Base-by-base conservation (phyloP, 2,888 invertebrate species). In the Pemphredon lugubris region DNA sequence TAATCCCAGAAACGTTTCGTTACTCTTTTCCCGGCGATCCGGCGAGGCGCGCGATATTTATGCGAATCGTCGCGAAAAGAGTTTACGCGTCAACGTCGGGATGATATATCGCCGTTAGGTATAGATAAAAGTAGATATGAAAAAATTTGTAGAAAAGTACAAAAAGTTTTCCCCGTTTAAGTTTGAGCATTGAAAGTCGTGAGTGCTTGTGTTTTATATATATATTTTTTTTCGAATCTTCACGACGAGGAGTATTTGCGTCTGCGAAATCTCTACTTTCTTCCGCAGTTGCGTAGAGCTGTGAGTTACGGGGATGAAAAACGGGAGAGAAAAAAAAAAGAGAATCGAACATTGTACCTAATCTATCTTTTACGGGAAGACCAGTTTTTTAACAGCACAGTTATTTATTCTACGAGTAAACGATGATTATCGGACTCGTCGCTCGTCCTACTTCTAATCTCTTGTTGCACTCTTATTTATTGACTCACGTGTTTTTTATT, bases 391-490 rank as follows among this genome's bases (percentile, higher is more conserved):
- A n/a, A n/a, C 57, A 71, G 68, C 58, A 75, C 66, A 75, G 63
- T 77, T 79, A 81, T 80, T 80, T 79, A 80, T 80, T 79, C 34
- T 26, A 63, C 58, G 58, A 67, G 53, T 70, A n/a, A 68, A 58
- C 40, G 59, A 58, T 6, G 51, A 54, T 55, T 44, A 34, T 54
- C 47, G 67, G 42, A 47, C 39, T 55, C 61, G 67, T 69, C 60
- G 54, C 70, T 77, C 76, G 70, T 77, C 76, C 65, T 79, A 78
- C 77, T 65, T 82, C 71, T 82, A 72, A 82, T 79, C 78, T 86
- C 84, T 86, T 84, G 88, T 89, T 89, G 88, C 88, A 87, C 87
- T 84, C 87, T 88, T 87, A 89, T 89, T 89, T 88, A 89, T 88
- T 88, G 83, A 85, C 77, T 81, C 83, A 81, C 84, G 81, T 82